Conservation (phyloP, 2,888 invertebrate genomes). For the Drosophila mayaguana region DNA sequence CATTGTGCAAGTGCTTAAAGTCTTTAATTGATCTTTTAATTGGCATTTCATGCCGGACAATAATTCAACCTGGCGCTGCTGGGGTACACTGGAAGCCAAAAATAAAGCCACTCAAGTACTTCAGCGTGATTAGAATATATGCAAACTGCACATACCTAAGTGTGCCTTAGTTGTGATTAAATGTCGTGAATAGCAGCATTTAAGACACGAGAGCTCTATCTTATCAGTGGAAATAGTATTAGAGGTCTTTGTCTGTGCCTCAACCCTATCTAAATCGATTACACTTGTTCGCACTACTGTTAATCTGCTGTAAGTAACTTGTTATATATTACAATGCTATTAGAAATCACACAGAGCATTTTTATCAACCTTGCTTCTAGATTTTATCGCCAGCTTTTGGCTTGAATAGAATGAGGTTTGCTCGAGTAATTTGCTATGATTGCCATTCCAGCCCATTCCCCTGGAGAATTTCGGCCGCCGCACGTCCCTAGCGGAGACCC, state of each 20-base stretch:
- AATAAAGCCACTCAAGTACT: conserved; percentile 34
- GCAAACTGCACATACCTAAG: conserved; percentile 21
- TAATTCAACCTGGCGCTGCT: conserved; percentile 22
- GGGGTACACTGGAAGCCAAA: conserved; percentile 19
- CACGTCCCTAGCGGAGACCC: too few relatives aligned
- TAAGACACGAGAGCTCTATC: neutral
- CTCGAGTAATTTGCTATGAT: too few relatives aligned
- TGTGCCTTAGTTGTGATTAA: neutral
- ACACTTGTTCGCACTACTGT: neutral
- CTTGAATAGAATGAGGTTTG: too few relatives aligned
- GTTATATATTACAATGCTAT: too few relatives aligned
- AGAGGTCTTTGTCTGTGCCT: neutral
- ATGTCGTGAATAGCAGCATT: neutral
- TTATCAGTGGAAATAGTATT: conserved; percentile 17
- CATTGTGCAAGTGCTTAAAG: conserved; percentile 5
- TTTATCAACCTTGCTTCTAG: too few relatives aligned
- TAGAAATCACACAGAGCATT: too few relatives aligned
- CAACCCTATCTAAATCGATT: conserved; percentile 1
- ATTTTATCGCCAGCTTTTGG: too few relatives aligned
- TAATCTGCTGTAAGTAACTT: neutral
- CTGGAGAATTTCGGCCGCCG: too few relatives aligned
- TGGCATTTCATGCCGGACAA: conserved; percentile 23
- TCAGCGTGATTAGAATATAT: conserved; percentile 47
- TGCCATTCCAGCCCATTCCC: too few relatives aligned
- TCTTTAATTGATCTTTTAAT: conserved; percentile 42